These are phyloP conservation scores for Vombatus ursinus DNA, from an alignment of 2,113 vertebrate genomes.

Conservation along the genomic window DNA sequence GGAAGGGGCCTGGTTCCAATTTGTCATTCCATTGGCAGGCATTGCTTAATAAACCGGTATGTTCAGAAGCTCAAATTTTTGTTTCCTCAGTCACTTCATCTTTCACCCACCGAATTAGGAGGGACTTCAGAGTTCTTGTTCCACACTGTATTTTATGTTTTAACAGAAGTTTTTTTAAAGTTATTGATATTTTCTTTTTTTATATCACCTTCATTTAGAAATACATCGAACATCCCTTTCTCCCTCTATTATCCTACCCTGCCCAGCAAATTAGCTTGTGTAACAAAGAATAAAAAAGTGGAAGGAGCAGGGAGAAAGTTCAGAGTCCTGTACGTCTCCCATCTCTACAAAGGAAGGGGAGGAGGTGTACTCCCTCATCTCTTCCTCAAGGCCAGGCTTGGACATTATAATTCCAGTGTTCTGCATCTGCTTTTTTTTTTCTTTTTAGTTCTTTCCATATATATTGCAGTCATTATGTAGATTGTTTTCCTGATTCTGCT, in stretches of 20 bases:
- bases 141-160: conserved; percentile 32
- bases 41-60: not conserved
- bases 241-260: not conserved
- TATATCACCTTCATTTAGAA: not conserved
- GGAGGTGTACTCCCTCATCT: not conserved
- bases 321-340: not conserved
- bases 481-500: not conserved
- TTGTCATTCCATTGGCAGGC: not conserved
- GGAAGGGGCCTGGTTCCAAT: not conserved
- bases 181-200: not conserved
- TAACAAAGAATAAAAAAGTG: not conserved
- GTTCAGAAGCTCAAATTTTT: not conserved
- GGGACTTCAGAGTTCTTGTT: not conserved
- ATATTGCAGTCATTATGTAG: not conserved
- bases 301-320: not conserved
- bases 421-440: not conserved
- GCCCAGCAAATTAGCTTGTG: not conserved
- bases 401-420: not conserved
- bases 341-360: not conserved
- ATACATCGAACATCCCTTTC: not conserved
- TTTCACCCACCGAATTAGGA: not conserved
- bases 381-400: not conserved
- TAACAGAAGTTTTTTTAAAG: not conserved
- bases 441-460: not conserved
- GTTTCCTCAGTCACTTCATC: not conserved